These are phyloP conservation scores for Poeciliopsis retropinna DNA, from an alignment of 2,113 vertebrate species.

Conservation along the genomic window DNA sequence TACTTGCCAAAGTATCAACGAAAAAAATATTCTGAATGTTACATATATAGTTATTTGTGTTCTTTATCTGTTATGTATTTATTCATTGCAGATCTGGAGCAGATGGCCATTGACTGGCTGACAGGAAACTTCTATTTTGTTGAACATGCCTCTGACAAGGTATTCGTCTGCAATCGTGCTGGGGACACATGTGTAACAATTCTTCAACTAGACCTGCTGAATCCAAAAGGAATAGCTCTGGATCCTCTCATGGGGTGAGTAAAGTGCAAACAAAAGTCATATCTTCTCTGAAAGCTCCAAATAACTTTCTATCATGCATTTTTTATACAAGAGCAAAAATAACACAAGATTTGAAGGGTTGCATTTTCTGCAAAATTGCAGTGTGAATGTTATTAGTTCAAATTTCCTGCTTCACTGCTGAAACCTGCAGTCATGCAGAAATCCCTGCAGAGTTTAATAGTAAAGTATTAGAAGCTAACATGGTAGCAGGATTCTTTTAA, in stretches of 20 bases:
- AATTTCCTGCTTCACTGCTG: not conserved
- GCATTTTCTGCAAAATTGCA: not conserved
- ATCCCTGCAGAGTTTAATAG: not conserved
- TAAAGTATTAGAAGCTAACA: not conserved
- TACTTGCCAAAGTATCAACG: not conserved
- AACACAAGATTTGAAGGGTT: not conserved
- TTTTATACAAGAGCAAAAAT: constrained; percentile 20
- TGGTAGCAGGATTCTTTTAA: not conserved
- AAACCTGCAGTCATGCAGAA: not conserved
- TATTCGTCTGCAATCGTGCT: constrained; percentile 87
- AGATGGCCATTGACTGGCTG: constrained; percentile 95
- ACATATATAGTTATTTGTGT: not conserved
- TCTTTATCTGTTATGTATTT: not conserved
- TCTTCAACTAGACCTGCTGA: constrained; percentile 89
- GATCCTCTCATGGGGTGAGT: constrained; percentile 95
- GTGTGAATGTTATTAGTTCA: not conserved
- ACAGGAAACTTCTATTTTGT: constrained; percentile 95
- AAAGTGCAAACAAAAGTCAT: constrained; percentile 2
- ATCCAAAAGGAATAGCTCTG: constrained; percentile 92
- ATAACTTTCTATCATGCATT: constrained; percentile 52
- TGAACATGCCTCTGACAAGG: constrained; percentile 86
- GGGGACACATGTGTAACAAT: constrained; percentile 90
- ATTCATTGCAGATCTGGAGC: constrained; percentile 86
- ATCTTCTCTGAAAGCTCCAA: constrained; percentile 7
- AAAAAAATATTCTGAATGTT: not conserved